Base-by-base conservation (phyloP, 1,140 invertebrate species). In the Leguminivora glycinivorella region DNA sequence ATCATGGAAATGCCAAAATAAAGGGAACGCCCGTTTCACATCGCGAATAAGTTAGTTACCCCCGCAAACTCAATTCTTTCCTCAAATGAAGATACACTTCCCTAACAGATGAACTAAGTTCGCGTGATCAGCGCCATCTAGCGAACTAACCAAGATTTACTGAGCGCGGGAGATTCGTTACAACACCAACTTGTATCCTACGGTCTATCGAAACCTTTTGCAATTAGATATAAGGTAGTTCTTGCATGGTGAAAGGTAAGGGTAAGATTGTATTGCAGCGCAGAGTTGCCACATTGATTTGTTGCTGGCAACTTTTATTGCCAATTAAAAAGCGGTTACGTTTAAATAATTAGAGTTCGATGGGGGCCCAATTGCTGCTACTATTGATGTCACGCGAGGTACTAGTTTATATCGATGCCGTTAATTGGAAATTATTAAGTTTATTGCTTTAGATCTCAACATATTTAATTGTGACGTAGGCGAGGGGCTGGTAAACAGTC, bases 261-360 rank as follows among this genome's bases (percentile, higher is more conserved):
- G 7, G 17, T 52, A 52, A 19, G 7, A 22, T 22, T 22, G 47
- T 22, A 1, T 6, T 1, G 19, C 19, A 22, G 17, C 10, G 58
- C 58, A n/a, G 26, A 58, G 58, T 63, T 63, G 58, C 58, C 58
- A 63, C 58, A 63, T 63, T 63, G 58, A 63, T 63, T 63, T 63
- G 58, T 63, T 63, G 58, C 58, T 63, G 58, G 58, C 58, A 63
- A 63, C 58, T 63, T 63, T 63, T 63, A 63, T 63, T 63, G 58
- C 58, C 58, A 63, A 63, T 63, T 63, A 63, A 63, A 63, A 63
- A 63, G 29, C 58, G 58, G 58, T 63, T 63, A 63, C 58, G 58
- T 63, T 63, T 29, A 63, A 63, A 63, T 63, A 63, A 63, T 63
- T 63, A 31, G 58, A 63, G 58, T 63, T 63, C 58, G 58, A 63